Conservation (phyloP, 2,888 invertebrate genomes). For the Patella caerulea region DNA sequence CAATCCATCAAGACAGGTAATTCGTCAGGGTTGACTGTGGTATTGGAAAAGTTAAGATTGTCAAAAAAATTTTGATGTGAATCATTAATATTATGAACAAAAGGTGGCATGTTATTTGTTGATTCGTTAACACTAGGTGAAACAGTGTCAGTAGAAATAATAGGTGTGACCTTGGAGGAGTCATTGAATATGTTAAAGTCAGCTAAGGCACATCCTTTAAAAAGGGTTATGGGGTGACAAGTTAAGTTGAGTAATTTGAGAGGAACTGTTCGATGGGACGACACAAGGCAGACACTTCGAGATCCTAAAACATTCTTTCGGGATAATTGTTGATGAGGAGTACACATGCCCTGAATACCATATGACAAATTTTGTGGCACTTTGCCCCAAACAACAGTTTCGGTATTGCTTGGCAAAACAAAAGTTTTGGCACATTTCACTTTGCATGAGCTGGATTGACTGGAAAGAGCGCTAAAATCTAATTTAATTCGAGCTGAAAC, state of each 20-base stretch:
- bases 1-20: not conserved
- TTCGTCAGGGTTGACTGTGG: not conserved
- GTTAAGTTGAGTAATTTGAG: slow-evolving; percentile 1
- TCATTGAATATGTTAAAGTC: not conserved
- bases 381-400: slow-evolving; percentile 1
- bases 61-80: not conserved
- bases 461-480: not conserved
- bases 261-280: not conserved
- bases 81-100: not conserved
- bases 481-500: not conserved
- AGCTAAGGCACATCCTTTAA: not conserved
- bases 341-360: not conserved
- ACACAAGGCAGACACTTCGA: not conserved
- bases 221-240: not conserved
- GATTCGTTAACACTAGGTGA: not conserved
- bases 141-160: not conserved
- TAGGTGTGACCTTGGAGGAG: not conserved
- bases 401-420: not conserved
- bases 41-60: not conserved
- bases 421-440: not conserved
- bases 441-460: not conserved
- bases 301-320: slow-evolving; percentile 1
- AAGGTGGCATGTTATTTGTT: not conserved
- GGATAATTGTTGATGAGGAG: not conserved
- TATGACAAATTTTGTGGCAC: not conserved